Conservation (phyloP, 2,888 invertebrate species). For the Agonopterix heracliana region DNA sequence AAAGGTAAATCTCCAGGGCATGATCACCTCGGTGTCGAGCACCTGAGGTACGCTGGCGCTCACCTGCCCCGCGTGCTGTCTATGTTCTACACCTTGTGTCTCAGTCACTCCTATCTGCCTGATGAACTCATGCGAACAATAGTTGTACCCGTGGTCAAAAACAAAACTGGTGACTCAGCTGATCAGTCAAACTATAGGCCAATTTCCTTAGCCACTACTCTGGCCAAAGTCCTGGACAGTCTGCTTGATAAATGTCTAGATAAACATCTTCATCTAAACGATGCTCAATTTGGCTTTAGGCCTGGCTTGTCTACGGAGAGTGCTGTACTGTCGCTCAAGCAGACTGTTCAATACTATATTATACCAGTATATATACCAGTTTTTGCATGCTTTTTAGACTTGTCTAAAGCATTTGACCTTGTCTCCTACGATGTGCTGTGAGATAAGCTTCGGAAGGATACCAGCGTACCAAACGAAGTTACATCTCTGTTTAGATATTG, state of each 20-base stretch:
- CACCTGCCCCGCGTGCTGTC: neutral
- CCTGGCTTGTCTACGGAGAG: neutral
- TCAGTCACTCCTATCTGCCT: constrained; percentile 3
- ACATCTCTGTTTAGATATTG: constrained; percentile 11
- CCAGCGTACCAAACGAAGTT: neutral
- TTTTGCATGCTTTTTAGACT: neutral
- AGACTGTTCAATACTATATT: neutral
- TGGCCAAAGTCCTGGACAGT: constrained; percentile 11
- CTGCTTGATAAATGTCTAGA: neutral
- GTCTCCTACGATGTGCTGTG: constrained; percentile 1
- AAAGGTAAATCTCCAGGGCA: neutral
- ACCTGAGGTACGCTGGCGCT: neutral
- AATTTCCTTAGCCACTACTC: constrained; percentile 16
- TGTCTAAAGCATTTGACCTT: constrained; percentile 2
- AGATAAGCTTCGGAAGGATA: neutral
- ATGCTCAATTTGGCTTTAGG: neutral
- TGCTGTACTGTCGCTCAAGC: neutral
- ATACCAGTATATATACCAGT: neutral
- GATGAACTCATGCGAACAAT: constrained; percentile 5
- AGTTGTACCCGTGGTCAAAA: constrained; percentile 12
- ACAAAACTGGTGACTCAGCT: constrained; percentile 8
- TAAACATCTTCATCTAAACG: neutral
- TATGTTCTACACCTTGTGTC: neutral
- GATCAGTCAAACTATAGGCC: constrained; percentile 14
- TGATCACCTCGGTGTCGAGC: neutral